Percentiles rank a stretch among this genome's conserved stretches.
These are phyloP conservation scores for Aphelinus atriplicis DNA, from an alignment of 1,140 invertebrate genomes.

Conservation along the genomic window DNA sequence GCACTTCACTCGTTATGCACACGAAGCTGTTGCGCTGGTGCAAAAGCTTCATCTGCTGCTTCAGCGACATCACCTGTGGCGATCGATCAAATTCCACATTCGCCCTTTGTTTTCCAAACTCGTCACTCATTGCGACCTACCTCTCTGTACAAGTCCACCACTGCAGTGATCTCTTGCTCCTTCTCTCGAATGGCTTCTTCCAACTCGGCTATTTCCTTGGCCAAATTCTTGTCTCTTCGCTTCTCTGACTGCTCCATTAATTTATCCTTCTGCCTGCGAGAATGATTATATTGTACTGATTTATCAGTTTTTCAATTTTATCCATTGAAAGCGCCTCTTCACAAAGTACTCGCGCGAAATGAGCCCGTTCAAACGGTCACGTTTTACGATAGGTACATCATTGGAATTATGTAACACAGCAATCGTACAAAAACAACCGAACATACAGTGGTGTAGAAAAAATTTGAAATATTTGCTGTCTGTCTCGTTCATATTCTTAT, in stretches of 20 bases:
- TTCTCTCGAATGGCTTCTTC: conserved; percentile 63
- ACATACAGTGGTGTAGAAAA: no score
- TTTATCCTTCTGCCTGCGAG: conserved; percentile 64
- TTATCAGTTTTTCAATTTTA: no score
- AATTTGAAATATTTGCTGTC: no score
- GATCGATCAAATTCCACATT: no score
- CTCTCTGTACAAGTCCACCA: conserved; percentile 66
- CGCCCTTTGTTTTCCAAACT: no score
- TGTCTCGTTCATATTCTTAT: no score
- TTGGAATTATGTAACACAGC: no score
- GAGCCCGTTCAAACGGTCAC: no score
- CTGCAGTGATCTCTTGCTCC: conserved; percentile 66
- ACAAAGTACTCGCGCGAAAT: no score
- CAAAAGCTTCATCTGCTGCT: conserved; percentile 62
- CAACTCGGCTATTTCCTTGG: conserved; percentile 57
- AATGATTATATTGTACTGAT: background rate
- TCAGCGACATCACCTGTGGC: conserved; percentile 58
- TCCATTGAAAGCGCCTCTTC: no score
- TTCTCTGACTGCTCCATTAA: conserved; percentile 53
- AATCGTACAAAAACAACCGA: no score
- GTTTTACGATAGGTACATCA: no score
- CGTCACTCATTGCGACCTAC: conserved; percentile 41
- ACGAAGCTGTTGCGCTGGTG: conserved; percentile 58
- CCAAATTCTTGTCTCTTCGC: conserved; percentile 48
- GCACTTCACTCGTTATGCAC: conserved; percentile 42